These are phyloP conservation scores for Mesochorus sp. DNA, from an alignment of 2,888 invertebrate species.

Conservation along the genomic window DNA sequence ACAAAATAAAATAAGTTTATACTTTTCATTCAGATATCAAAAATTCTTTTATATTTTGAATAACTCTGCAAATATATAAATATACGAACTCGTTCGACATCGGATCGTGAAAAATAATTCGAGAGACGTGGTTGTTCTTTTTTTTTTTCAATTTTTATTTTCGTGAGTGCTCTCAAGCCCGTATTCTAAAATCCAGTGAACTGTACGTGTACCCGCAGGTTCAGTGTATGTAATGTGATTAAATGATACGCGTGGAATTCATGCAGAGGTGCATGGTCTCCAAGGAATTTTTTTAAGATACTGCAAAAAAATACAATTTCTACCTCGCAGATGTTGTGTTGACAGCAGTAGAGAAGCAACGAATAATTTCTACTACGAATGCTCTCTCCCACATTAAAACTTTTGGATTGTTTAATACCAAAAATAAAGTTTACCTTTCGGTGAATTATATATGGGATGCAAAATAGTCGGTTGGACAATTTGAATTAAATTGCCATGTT, in stretches of 20 bases:
- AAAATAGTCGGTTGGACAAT: neutral
- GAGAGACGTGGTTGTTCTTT: too few relatives aligned
- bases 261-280: constrained; percentile 1
- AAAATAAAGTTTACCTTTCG: constrained; percentile 2
- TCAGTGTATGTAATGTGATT: constrained; percentile 60
- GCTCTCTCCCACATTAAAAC: neutral
- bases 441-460: neutral
- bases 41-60: too few relatives aligned
- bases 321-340: too few relatives aligned
- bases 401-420: neutral
- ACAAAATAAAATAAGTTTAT: too few relatives aligned
- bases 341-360: too few relatives aligned
- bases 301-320: too few relatives aligned
- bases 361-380: too few relatives aligned
- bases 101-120: too few relatives aligned
- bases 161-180: constrained; percentile 34
- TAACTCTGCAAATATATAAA: too few relatives aligned
- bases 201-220: constrained; percentile 44
- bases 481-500: neutral
- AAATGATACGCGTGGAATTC: constrained; percentile 49
- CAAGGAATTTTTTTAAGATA: neutral
- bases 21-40: too few relatives aligned
- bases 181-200: constrained; percentile 23
- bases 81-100: too few relatives aligned
- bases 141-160: neutral